Conservation (phyloP, 2,888 invertebrate species). For the Cataglyphis rosenhaueri region DNA sequence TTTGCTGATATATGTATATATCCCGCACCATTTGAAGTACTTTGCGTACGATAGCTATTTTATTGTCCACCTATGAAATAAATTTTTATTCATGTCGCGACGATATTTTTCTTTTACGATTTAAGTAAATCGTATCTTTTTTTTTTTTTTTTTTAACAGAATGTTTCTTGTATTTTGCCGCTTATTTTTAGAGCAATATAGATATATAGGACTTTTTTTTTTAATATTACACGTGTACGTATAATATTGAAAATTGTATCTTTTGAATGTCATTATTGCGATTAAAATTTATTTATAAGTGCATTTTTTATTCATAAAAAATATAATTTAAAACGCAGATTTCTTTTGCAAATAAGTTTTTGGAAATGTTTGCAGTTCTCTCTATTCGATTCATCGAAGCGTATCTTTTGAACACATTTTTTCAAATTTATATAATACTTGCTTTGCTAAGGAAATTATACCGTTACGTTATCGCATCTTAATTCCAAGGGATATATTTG, state of each 20-base stretch:
- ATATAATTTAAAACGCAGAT: neutral
- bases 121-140: neutral
- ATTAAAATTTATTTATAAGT: neutral
- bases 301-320: neutral
- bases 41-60: conserved; percentile 39
- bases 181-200: neutral
- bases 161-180: neutral
- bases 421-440: neutral
- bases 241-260: neutral
- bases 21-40: conserved; percentile 28
- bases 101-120: conserved; percentile 41
- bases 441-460: conserved; percentile 9
- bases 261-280: neutral
- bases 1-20: conserved; percentile 25
- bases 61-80: conserved; percentile 29
- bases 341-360: neutral
- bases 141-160: neutral
- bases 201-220: neutral
- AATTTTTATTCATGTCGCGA: conserved; percentile 11
- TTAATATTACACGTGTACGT: neutral
- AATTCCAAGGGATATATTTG: conserved; percentile 11
- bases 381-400: neutral
- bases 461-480: conserved; percentile 1
- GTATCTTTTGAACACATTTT: neutral
- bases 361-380: neutral